Base-by-base conservation (phyloP, 2,113 vertebrate species). In the Rhinichthys klamathensis region DNA sequence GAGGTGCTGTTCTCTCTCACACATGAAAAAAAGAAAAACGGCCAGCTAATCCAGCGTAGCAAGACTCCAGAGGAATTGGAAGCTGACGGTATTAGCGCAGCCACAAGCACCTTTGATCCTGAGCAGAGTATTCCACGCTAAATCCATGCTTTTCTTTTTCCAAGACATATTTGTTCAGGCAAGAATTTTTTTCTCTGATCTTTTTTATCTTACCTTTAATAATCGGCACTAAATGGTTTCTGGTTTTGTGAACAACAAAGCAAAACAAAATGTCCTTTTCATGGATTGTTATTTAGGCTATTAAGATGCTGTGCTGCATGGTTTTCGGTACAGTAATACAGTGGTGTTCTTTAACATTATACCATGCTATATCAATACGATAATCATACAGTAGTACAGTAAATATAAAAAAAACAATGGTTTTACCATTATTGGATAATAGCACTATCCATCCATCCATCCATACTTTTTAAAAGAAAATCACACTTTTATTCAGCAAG, bases 21-120 rank as follows among this genome's bases (percentile, higher is more conserved):
- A 90, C 85, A 74, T 85, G 90, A 79, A 87, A 87, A 90, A 73
- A 58, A 79, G 82, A 84, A 82, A 80, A 83, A 27, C 77, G 25
- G 85, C 86, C 89, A 88, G 86, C 90, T 93, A 92, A 93, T 94
- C 91, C 90, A 78, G 90, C 87, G 86, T 90, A 84, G 86, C 89
- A 78, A 91, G 88, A 86, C 90, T 83, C 88, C 84, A 88, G 84
- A 90, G 87, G 87, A 90, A 85, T 89, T 86, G 90, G 90, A 91
- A 92, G 91, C 88, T 92, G 92, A 91, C 84, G 89, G 84, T 90
- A 90, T 92, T 91, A 92, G 89, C 88, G 89, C 83, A 90, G 86
- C 83, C 85, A 87, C 84, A 83, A 86, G 49, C 27, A 65, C 85
- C 73, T 86, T 76, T 82, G 85, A 82, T 86, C 85, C 85, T 67